phyloP scores from a whole-genome alignment of 2,888 invertebrate species.

The Falcaria lacertinaria region DNA sequence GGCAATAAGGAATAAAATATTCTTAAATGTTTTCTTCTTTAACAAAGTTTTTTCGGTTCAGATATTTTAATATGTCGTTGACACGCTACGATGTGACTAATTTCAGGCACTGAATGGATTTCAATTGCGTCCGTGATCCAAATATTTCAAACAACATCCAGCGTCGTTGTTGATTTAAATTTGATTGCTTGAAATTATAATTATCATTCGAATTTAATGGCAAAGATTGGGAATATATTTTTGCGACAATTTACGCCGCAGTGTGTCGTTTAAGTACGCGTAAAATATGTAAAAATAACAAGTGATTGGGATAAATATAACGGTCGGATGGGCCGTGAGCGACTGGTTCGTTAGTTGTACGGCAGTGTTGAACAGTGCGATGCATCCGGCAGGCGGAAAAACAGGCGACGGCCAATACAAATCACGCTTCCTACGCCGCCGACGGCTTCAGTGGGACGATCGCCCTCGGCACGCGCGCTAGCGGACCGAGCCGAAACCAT shows the following conservation, averaged over 20 bases:
- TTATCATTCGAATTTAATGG: too few relatives aligned
- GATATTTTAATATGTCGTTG: neutral
- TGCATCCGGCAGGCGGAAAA: slow-evolving; percentile 59
- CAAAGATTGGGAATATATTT: too few relatives aligned
- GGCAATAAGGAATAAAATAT: slow-evolving; percentile 1
- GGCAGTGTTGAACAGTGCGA: slow-evolving; percentile 46
- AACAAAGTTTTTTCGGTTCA: neutral
- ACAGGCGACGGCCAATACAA: slow-evolving; percentile 65
- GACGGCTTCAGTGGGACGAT: slow-evolving; percentile 3
- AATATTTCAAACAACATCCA: too few relatives aligned
- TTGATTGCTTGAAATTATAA: too few relatives aligned
- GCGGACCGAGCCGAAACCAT: neutral
- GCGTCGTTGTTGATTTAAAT: neutral
- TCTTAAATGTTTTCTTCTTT: neutral
- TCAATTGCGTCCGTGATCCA: too few relatives aligned
- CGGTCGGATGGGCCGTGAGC: slow-evolving; percentile 49
- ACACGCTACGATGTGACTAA: neutral
- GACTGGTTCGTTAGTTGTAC: slow-evolving; percentile 69
- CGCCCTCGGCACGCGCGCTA: neutral
- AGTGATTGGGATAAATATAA: slow-evolving; percentile 58
- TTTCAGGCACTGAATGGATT: neutral
- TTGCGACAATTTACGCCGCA: too few relatives aligned
- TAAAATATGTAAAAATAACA: slow-evolving; percentile 39
- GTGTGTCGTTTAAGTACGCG: slow-evolving; percentile 12
- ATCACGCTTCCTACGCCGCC: slow-evolving; percentile 50